Evolutionary conservation across 2,888 invertebrate species (phyloP), one percentile per base, ranked within the genome.

Genomic region (Antheraea yamamai): DNA sequence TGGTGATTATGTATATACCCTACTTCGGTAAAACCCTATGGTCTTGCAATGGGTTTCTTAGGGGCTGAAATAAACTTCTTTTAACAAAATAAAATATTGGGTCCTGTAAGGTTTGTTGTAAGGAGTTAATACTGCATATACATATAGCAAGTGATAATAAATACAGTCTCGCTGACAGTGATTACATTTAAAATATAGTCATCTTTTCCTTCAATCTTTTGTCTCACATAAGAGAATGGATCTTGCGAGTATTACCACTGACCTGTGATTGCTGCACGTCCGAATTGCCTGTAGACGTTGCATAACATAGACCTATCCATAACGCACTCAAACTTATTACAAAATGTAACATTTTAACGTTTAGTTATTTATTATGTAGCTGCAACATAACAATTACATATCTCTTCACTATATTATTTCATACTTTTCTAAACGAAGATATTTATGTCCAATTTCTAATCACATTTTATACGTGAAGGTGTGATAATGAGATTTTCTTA

Each of bases 181-280:
- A 30, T 30, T 30, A 30, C 30, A 4, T 39, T 2, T 39, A 39
- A 39, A 39, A 39, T 39, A 39, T 39, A 39, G 35, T 7, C 7
- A 7, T 39, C 35, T 39, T 39, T 39, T 4, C 6, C 35, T 39
- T 39, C 35, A 39, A 2, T 39, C 35, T 39, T 7, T 4, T 39
- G 35, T 7, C 35, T 39, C 7, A 4, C 35, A 39, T 7, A 4
- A 2, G 35, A 39, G 7, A 39, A 39, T 4, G 35, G 35, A 7
- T 39, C 35, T 39, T 39, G 35, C 35, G 30, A 30, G 30, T 39
- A 74, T 16, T 73, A 80, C 82, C 88, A 83, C 47, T 47, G 47
- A 93, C 94, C 84, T 94, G 93, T 70, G 93, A 85, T 73, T 91
- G 89, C 58, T 90, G 92, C 64, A 87, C 76, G 72, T 84, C 87